phyloP scores from a whole-genome alignment of 2,888 invertebrate species.

The Thecocarcelia acutangulata region DNA sequence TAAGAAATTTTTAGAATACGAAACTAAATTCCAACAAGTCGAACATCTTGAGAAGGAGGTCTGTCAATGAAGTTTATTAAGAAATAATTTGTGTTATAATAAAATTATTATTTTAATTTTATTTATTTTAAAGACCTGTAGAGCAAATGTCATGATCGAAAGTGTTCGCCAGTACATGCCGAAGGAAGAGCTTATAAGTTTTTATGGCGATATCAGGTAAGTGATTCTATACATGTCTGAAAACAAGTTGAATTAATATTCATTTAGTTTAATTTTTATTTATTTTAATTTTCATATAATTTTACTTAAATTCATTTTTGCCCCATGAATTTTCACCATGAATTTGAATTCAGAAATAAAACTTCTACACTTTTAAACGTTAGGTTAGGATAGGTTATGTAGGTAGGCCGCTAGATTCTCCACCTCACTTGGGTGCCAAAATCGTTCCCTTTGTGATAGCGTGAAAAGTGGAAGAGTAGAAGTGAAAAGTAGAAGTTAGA shows the following conservation, averaged over 20 bases:
- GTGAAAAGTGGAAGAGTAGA: too few species aligned
- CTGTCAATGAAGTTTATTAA: constrained; percentile 8
- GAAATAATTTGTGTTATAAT: background rate
- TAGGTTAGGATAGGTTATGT: too few species aligned
- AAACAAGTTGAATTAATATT: too few species aligned
- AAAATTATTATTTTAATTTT: background rate
- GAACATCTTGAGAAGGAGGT: constrained; percentile 42
- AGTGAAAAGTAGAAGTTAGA: too few species aligned
- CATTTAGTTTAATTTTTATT: too few species aligned
- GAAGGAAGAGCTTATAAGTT: constrained; percentile 67
- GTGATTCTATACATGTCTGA: constrained; percentile 39
- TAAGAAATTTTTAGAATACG: constrained; percentile 44
- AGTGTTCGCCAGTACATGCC: constrained; percentile 70
- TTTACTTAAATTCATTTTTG: background rate
- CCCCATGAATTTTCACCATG: too few species aligned
- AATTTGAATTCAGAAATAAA: too few species aligned
- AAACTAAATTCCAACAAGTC: constrained; percentile 65
- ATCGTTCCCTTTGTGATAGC: too few species aligned
- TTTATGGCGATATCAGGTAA: constrained; percentile 75
- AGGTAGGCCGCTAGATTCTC: too few species aligned
- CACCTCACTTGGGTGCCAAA: too few species aligned
- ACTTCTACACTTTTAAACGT: too few species aligned
- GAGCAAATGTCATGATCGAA: constrained; percentile 10
- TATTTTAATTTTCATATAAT: too few species aligned
- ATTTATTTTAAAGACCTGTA: constrained; percentile 15